phyloP scores from a whole-genome alignment of 2,797 vertebrate species.

The Arctocebus calabarensis region DNA sequence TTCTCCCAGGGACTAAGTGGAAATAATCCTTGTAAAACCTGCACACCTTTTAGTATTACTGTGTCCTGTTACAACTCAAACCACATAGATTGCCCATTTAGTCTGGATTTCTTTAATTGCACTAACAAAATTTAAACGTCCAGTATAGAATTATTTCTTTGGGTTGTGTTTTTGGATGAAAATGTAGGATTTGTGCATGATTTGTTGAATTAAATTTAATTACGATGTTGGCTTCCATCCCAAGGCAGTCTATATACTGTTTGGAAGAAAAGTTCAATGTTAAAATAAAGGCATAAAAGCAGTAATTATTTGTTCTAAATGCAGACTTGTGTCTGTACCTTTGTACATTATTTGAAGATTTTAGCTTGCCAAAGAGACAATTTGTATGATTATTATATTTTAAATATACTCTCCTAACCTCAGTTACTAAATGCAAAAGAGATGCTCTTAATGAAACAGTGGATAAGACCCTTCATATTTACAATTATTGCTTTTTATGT shows the following conservation, averaged over 20 bases:
- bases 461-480: constrained; percentile 67
- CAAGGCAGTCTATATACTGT: constrained; percentile 51
- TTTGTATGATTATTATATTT: constrained; percentile 69
- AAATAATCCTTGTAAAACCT: neutral
- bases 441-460: constrained; percentile 55
- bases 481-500: constrained; percentile 78
- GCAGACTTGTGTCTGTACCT: constrained; percentile 51
- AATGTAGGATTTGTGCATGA: constrained; percentile 31
- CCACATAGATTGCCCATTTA: constrained; percentile 31
- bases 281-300: constrained; percentile 60
- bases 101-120: constrained; percentile 47
- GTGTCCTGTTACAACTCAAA: constrained; percentile 4
- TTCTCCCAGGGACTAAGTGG: neutral
- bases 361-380: constrained; percentile 52
- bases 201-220: constrained; percentile 66
- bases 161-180: constrained; percentile 36
- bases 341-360: constrained; percentile 45
- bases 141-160: constrained; percentile 48
- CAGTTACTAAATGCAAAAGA: constrained; percentile 49
- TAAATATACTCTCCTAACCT: constrained; percentile 65
- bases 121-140: constrained; percentile 33
- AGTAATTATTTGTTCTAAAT: constrained; percentile 73
- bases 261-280: constrained; percentile 52
- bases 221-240: constrained; percentile 27
- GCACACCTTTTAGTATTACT: neutral